Percentiles rank a stretch among this genome's conserved stretches.
Evolutionary conservation across 2,113 vertebrate species (phyloP).

Genomic region (Pelecanus crispus): DNA sequence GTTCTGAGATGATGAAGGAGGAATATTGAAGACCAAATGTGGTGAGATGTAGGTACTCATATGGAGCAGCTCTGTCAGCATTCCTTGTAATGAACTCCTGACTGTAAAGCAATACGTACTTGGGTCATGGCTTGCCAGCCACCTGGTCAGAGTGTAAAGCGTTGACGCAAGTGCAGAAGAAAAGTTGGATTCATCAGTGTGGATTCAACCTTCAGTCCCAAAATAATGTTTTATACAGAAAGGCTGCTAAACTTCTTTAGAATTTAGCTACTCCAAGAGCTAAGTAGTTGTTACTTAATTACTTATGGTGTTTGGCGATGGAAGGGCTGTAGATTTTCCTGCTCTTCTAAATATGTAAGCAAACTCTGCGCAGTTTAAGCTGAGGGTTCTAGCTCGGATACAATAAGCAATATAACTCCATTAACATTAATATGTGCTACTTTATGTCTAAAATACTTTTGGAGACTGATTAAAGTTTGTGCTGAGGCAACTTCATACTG

Average conservation of each 20-base stretch:
- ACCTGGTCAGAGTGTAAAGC: not conserved
- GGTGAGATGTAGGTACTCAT: not conserved
- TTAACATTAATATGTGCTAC: not conserved
- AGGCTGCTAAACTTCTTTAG: not conserved
- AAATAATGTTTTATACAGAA: not conserved
- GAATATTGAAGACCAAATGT: not conserved
- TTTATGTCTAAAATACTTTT: not conserved
- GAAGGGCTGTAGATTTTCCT: not conserved
- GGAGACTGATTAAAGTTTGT: not conserved
- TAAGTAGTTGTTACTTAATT: not conserved
- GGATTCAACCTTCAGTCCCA: not conserved
- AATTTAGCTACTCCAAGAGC: not conserved
- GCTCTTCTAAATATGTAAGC: not conserved
- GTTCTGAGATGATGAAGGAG: not conserved
- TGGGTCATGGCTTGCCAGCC: not conserved
- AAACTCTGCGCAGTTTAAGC: not conserved
- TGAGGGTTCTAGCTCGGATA: not conserved
- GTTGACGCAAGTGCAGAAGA: not conserved
- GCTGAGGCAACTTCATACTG: not conserved
- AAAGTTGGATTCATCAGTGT: not conserved
- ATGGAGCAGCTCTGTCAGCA: not conserved
- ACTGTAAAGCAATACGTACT: not conserved
- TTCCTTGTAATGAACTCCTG: not conserved
- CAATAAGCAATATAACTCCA: not conserved
- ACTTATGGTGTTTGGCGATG: not conserved